phyloP scores from a whole-genome alignment of 2,113 vertebrate genomes.

The Origma solitaria region DNA sequence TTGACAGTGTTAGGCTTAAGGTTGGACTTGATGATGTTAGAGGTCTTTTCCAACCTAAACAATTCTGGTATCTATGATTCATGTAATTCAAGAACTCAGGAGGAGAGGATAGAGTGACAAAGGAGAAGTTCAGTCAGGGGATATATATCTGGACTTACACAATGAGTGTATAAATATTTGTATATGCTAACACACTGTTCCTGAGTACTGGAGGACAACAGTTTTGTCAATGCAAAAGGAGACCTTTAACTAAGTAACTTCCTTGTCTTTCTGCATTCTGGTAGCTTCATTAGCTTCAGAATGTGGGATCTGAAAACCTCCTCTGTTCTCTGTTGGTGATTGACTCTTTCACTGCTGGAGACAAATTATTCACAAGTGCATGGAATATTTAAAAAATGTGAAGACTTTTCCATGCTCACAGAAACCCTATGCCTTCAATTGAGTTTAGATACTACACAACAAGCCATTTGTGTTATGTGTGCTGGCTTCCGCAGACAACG shows the following conservation, averaged over 20 bases:
- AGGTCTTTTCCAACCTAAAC: not conserved
- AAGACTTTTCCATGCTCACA: not conserved
- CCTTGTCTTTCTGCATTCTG: not conserved
- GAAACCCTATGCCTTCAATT: not conserved
- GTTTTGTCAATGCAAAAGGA: not conserved
- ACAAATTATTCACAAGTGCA: not conserved
- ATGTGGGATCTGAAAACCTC: not conserved
- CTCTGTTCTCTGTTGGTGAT: not conserved
- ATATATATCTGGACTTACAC: not conserved
- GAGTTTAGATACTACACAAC: not conserved
- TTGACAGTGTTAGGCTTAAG: not conserved
- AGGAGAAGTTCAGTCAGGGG: not conserved
- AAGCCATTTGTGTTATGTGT: not conserved
- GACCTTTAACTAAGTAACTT: not conserved
- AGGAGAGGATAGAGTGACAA: not conserved
- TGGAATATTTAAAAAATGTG: not conserved
- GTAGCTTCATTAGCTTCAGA: not conserved
- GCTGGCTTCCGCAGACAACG: not conserved
- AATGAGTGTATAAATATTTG: not conserved
- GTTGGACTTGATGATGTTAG: not conserved
- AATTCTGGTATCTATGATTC: not conserved
- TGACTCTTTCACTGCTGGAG: not conserved
- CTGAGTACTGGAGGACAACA: not conserved
- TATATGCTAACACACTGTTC: not conserved
- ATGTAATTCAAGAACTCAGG: not conserved